Percentiles rank a stretch among this genome's conserved stretches.
Conservation (phyloP, 2,888 invertebrate genomes). For the Pandemis heparana region DNA sequence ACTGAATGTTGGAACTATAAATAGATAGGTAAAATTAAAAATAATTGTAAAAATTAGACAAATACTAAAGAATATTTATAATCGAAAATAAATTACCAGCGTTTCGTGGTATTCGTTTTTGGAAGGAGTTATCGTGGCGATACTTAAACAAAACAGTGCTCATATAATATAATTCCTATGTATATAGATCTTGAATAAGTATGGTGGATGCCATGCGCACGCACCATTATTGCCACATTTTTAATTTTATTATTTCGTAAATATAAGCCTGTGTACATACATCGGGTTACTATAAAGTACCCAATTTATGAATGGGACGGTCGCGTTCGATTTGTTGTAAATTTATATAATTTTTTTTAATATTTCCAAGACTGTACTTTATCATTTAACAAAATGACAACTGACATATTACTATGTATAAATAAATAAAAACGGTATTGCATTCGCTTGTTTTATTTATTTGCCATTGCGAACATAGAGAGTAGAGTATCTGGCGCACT, state of each 20-base stretch:
- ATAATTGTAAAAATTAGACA: conserved; percentile 75
- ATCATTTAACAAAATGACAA: conserved; percentile 76
- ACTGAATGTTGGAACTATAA: conserved; percentile 70
- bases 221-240: conserved; percentile 50
- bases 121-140: conserved; percentile 45
- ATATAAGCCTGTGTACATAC: conserved; percentile 56
- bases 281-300: conserved; percentile 51
- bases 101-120: conserved; percentile 43
- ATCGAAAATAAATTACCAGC: conserved; percentile 47
- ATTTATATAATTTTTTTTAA: conserved; percentile 76
- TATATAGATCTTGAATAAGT: conserved; percentile 68
- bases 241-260: conserved; percentile 54
- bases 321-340: conserved; percentile 70
- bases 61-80: conserved; percentile 60
- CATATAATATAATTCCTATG: conserved; percentile 73
- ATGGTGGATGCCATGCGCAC: conserved; percentile 49
- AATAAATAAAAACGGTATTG: conserved; percentile 81
- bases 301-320: conserved; percentile 51
- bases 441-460: conserved; percentile 69
- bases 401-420: conserved; percentile 83
- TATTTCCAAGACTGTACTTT: conserved; percentile 83
- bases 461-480: neutral
- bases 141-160: conserved; percentile 52
- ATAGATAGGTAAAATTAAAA: conserved; percentile 74
- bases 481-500: no score